Conservation (phyloP, 2,113 vertebrate genomes). For the Panurus biarmicus region DNA sequence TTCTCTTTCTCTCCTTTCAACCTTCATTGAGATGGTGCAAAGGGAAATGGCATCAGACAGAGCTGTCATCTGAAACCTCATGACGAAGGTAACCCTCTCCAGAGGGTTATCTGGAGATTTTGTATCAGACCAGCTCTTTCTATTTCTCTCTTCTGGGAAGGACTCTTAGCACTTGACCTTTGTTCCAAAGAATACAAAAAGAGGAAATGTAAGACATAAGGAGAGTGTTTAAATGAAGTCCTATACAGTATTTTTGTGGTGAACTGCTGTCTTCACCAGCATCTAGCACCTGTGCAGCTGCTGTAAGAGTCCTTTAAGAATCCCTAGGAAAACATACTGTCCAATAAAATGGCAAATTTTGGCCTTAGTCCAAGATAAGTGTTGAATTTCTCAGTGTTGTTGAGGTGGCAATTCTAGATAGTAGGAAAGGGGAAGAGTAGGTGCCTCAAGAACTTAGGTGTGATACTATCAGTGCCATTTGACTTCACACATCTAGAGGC, state of each 20-base stretch:
- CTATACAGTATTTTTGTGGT: neutral
- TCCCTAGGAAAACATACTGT: neutral
- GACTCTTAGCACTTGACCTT: neutral
- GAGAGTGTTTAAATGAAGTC: neutral
- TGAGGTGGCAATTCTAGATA: neutral
- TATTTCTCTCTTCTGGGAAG: neutral
- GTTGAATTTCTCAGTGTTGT: neutral
- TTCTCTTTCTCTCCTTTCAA: neutral
- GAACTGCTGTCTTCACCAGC: neutral
- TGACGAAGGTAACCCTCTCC: rapidly evolving
- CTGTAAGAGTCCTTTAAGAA: neutral
- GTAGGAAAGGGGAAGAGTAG: neutral
- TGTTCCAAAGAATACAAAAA: neutral
- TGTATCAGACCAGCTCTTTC: neutral
- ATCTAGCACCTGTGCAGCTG: neutral
- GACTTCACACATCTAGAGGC: neutral
- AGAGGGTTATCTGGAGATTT: neutral
- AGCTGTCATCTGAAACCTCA: neutral
- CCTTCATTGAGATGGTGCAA: neutral
- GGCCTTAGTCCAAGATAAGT: neutral
- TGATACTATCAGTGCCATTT: neutral
- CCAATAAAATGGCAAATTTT: neutral
- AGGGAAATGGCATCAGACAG: neutral
- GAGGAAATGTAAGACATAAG: neutral
- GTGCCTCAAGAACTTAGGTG: neutral